Evolutionary conservation across 2,888 invertebrate genomes (phyloP), one percentile per base, ranked within the genome.

Genomic region (Candidula unifasciata): DNA sequence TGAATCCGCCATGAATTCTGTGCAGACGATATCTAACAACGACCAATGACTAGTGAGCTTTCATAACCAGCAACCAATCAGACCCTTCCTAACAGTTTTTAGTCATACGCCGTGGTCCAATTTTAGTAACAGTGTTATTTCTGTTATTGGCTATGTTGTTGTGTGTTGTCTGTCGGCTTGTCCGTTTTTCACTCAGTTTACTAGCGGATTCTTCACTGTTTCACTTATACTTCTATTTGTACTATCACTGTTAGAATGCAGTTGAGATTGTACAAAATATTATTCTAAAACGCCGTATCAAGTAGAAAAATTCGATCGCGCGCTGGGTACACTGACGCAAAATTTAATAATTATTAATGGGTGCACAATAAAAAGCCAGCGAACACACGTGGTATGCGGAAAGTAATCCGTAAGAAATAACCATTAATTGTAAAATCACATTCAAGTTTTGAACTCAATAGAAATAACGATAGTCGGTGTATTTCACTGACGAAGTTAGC

Each of bases 1-100:
- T 90, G 91, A 91, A 91, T 91, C 92, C 91, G 92, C 92, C 92
- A 92, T 92, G 92, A 91, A 92, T 89, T 90, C 90, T 89, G 89
- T 89, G 90, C 90, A 88, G 90, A 92, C 90, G 90, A 89, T 89
- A 90, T 91, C 91, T 89, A 88, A 90, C 89, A 91, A 90, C 90
- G 90, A 89, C 92, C 92, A 92, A 92, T 92, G 90, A 91, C 89
- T 89, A 89, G 89, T 90, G 88, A 90, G 91, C 89, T 90, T 90
- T 90, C 88, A 81, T 88, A 85, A 86, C 86, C 84, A 84, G 13
- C 87, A 89, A 88, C 92, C 91, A 92, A 92, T 92, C 89, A 90
- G 86, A 89, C 87, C 80, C 64, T 83, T 87, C 87, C 89, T 91
- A 91, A 91, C 90, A 91, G 89, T 82, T 86, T 88, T 86, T 88